Percentiles rank a stretch among this genome's conserved stretches.
These are phyloP conservation scores for Platichthys flesus DNA, from an alignment of 2,113 vertebrate species.

Conservation along the genomic window DNA sequence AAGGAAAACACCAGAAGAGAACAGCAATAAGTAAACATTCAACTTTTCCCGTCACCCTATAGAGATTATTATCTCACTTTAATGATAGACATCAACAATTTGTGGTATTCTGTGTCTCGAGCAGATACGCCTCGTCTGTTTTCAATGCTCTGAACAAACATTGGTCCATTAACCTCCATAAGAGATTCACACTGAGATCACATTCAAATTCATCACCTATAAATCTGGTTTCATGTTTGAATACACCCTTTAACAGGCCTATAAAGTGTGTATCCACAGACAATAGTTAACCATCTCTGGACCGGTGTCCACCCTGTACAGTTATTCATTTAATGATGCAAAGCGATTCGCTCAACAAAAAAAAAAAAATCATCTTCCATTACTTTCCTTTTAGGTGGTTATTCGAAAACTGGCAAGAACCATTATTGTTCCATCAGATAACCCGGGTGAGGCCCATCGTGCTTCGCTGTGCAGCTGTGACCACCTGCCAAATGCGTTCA, in stretches of 20 bases:
- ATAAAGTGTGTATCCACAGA: not conserved
- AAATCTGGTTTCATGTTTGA: not conserved
- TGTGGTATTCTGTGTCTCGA: not conserved
- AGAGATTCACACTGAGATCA: not conserved
- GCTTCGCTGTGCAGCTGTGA: slow-evolving; percentile 28
- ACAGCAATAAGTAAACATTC: not conserved
- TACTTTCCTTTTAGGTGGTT: slow-evolving; percentile 36
- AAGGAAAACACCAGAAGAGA: no score
- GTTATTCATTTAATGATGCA: slow-evolving; percentile 46
- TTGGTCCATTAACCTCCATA: not conserved
- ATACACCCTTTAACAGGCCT: slow-evolving; percentile 1
- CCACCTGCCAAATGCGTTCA: not conserved
- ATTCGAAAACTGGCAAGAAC: slow-evolving; percentile 26
- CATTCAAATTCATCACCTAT: not conserved
- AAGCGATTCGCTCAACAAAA: slow-evolving; percentile 20
- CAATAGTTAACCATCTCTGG: not conserved
- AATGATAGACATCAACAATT: not conserved
- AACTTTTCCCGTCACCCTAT: not conserved
- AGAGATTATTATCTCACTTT: not conserved
- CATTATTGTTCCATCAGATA: slow-evolving; percentile 24
- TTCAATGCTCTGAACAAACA: not conserved
- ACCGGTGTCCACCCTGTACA: not conserved
- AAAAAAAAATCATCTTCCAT: slow-evolving; percentile 39
- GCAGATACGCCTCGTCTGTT: no score
- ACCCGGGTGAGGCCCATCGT: slow-evolving; percentile 37